Base-by-base conservation (phyloP, 2,797 vertebrate genomes). In the Labroides dimidiatus region DNA sequence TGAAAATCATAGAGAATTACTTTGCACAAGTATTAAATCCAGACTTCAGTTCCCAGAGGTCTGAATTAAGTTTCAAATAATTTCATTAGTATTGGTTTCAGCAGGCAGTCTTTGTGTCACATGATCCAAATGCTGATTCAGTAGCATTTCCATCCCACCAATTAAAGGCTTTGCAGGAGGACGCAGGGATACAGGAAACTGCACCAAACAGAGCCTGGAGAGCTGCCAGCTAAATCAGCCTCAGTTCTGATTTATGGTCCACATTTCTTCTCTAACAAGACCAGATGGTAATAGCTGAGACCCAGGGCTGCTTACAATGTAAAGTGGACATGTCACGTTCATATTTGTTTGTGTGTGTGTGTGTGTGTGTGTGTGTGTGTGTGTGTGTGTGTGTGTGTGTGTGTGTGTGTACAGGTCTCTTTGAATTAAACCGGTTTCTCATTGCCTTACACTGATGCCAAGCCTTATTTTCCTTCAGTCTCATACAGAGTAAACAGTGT, bases 251-350 rank as follows among this genome's bases (percentile, higher is more conserved):
- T 81, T 81, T 74, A 84, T 84, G 70, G 69, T 57, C 17, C 66
- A 78, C 80, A 84, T 80, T 72, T 78, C 74, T 64, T 64, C 61
- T 44, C 55, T 78, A 84, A 80, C 75, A 64, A 72, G 78, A 71
- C 72, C 53, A 51, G 68, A 64, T 20, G 27, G 55, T 56, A 58
- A 69, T 37, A 68, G 65, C 75, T 65, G 51, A 70, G 65, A 76
- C 61, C 52, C 42, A 61, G 58, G 75, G 61, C 61, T 63, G 65
- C 69, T 78, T 72, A 63, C 65, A 69, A 58, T 55, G 44, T 65
- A 42, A 74, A 57, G 42, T 45, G 15, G 72, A 68, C 17, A 45
- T 47, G 65, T 52, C 41, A 37, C 52, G 67, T 67, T 61, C 50
- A 39, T 60, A 54, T 60, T 39, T 74, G 51, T 64, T 44, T 53